A percentile compares a stretch with the other conserved stretches of the same genome.
Evolutionary conservation across 2,113 vertebrate genomes (phyloP).

Genomic region (Nematolebias whitei): DNA sequence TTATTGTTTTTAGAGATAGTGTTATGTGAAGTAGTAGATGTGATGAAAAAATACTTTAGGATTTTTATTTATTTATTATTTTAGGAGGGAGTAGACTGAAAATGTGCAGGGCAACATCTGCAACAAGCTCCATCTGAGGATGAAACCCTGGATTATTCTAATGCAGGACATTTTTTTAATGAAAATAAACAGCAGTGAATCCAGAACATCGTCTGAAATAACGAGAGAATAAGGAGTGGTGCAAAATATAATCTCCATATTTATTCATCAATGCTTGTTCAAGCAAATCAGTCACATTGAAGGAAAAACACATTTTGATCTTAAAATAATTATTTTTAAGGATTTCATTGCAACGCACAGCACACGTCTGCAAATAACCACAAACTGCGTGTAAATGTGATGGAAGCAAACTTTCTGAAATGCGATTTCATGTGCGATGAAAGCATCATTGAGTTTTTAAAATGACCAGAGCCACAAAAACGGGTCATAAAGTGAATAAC

Average conservation of each 20-base stretch:
- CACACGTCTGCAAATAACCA: background rate
- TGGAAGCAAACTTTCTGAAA: constrained; percentile 1
- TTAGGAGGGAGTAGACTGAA: background rate
- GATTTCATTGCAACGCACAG: background rate
- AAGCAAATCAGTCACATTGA: background rate
- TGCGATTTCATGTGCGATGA: constrained; percentile 20
- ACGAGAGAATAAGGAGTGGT: background rate
- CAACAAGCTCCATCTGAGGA: constrained; percentile 47
- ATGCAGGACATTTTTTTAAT: constrained; percentile 39
- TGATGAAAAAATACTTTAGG: too few relatives aligned
- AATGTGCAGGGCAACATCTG: constrained; percentile 16
- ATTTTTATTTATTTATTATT: too few relatives aligned
- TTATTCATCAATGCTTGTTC: background rate
- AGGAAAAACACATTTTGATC: too few relatives aligned
- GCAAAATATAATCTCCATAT: constrained; percentile 13
- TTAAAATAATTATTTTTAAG: background rate
- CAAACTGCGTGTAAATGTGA: background rate
- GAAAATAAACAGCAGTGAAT: constrained; percentile 53
- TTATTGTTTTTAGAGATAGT: constrained; percentile 27
- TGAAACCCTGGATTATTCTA: constrained; percentile 49
- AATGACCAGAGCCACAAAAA: background rate
- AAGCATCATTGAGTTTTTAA: constrained; percentile 22
- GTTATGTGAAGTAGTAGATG: too few relatives aligned
- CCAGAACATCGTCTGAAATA: constrained; percentile 42
- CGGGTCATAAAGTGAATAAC: constrained; percentile 46